These are phyloP conservation scores for Diorhabda carinulata DNA, from an alignment of 1,140 invertebrate species.

Conservation along the genomic window DNA sequence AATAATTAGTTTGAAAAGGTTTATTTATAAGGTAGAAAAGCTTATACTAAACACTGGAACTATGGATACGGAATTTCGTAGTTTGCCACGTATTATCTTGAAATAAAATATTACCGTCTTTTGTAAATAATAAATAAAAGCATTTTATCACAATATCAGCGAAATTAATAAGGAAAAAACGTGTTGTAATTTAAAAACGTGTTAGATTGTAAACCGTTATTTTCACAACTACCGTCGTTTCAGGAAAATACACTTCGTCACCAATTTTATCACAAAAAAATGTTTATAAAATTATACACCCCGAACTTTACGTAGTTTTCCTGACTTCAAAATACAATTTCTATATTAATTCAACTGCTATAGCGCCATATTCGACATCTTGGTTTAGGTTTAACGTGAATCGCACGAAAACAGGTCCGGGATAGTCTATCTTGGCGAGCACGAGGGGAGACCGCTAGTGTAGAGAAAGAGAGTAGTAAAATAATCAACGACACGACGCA, in stretches of 20 bases:
- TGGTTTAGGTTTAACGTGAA: conserved; percentile 40
- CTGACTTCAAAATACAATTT: conserved; percentile 37
- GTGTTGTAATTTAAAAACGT: conserved; percentile 31
- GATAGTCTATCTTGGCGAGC: conserved; percentile 38
- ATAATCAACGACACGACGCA: conserved; percentile 21
- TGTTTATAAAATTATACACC: conserved; percentile 22
- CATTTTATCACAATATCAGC: conserved; percentile 11
- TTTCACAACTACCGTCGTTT: conserved; percentile 21
- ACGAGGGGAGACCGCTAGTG: conserved; percentile 33
- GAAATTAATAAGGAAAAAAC: conserved; percentile 16
- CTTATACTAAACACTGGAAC: neutral
- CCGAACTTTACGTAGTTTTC: conserved; percentile 26
- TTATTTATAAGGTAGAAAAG: neutral
- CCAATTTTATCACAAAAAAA: conserved; percentile 26
- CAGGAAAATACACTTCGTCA: conserved; percentile 28
- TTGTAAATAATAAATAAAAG: neutral
- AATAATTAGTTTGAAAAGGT: no score
- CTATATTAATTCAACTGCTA: conserved; percentile 38
- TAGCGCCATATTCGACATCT: conserved; percentile 42
- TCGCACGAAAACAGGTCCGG: conserved; percentile 44
- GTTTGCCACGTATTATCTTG: conserved; percentile 3
- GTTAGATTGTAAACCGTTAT: conserved; percentile 34
- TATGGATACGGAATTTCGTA: neutral
- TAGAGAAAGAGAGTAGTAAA: conserved; percentile 23
- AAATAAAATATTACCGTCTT: neutral